These are phyloP conservation scores for Pantala flavescens DNA, from an alignment of 1,140 invertebrate genomes.

Conservation along the genomic window DNA sequence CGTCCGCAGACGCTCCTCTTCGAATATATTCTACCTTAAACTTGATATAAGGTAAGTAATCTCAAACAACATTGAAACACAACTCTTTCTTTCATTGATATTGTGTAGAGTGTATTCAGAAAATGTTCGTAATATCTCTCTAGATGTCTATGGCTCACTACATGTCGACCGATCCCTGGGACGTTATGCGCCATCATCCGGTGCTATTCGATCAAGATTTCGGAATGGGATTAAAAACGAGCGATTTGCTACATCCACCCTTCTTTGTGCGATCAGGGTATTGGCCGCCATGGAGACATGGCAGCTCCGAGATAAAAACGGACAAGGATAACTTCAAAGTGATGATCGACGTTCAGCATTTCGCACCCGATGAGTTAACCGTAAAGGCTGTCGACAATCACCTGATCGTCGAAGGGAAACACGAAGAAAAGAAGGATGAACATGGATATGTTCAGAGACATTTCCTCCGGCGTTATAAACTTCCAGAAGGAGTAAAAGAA, in stretches of 20 bases:
- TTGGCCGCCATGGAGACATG: constrained; percentile 17
- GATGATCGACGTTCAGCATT: constrained; percentile 65
- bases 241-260: constrained; percentile 22
- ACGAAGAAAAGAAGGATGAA: constrained; percentile 52
- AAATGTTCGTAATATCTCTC: too few species aligned
- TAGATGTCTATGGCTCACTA: too few species aligned
- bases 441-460: constrained; percentile 51
- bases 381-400: constrained; percentile 60
- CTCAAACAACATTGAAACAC: too few species aligned
- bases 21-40: too few species aligned
- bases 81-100: too few species aligned
- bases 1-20: too few species aligned
- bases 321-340: constrained; percentile 41
- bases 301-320: background rate
- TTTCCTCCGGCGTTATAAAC: constrained; percentile 50
- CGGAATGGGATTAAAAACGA: constrained; percentile 26
- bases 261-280: constrained; percentile 28
- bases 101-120: too few species aligned
- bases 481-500: constrained; percentile 49
- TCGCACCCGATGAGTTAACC: constrained; percentile 66
- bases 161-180: constrained; percentile 15
- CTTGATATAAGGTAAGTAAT: too few species aligned
- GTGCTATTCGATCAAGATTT: constrained; percentile 31
- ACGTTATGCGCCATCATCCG: constrained; percentile 30
- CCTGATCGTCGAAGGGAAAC: constrained; percentile 55